Conservation (phyloP, 2,888 invertebrate genomes). For the Bugulina stolonifera region DNA sequence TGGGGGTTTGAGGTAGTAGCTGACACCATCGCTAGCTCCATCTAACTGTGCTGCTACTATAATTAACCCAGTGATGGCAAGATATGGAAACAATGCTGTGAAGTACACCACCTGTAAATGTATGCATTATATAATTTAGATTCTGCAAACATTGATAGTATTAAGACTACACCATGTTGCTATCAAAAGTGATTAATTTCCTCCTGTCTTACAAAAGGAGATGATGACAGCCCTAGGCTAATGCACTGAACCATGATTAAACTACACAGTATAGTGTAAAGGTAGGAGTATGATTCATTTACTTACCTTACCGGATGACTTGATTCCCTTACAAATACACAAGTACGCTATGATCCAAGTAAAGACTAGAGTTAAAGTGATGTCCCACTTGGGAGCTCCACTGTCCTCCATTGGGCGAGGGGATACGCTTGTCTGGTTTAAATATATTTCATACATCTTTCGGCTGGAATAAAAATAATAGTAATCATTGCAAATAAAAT, state of each 20-base stretch:
- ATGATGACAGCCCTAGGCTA: too few relatives aligned
- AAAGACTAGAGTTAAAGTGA: constrained; percentile 15
- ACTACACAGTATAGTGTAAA: too few relatives aligned
- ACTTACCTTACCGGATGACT: constrained; percentile 33
- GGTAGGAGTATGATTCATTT: too few relatives aligned
- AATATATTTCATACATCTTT: constrained; percentile 48
- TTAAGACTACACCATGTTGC: too few relatives aligned
- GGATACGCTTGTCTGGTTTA: constrained; percentile 32
- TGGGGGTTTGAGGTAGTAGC: constrained; percentile 1
- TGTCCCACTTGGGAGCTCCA: constrained; percentile 23
- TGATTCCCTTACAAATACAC: constrained; percentile 25
- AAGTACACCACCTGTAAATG: constrained; percentile 29
- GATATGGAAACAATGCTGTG: constrained; percentile 38
- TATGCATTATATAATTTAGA: not conserved
- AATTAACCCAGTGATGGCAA: constrained; percentile 32
- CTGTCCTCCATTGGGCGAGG: constrained; percentile 10
- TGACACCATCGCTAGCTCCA: constrained; percentile 17
- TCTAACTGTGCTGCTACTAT: constrained; percentile 12
- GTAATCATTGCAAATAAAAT: too few relatives aligned
- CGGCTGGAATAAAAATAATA: constrained; percentile 39
- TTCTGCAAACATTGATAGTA: too few relatives aligned
- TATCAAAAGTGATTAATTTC: too few relatives aligned
- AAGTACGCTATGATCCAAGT: constrained; percentile 20
- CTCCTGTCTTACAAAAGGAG: too few relatives aligned
- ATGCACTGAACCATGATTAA: too few relatives aligned